phyloP scores from a whole-genome alignment of 2,888 invertebrate species.

The Lordiphosa andalusiaca region DNA sequence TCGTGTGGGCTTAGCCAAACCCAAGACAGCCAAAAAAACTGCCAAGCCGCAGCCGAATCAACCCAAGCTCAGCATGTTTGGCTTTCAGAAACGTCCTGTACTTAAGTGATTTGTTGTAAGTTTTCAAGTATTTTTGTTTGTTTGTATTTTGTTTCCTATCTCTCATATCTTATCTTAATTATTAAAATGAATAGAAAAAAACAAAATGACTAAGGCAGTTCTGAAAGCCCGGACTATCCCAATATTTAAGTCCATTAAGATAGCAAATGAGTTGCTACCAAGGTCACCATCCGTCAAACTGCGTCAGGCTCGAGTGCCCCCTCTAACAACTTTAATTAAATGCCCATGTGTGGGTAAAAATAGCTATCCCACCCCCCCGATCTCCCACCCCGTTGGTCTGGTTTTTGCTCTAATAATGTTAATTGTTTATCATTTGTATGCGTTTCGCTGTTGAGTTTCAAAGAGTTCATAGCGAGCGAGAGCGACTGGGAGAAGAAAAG shows the following conservation, averaged over 20 bases:
- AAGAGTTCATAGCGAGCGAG: not conserved
- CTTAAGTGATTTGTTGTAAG: slow-evolving; percentile 48
- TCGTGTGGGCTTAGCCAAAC: slow-evolving; percentile 61
- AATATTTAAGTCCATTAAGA: slow-evolving; percentile 32
- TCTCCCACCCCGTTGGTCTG: slow-evolving; percentile 3
- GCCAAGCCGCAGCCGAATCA: slow-evolving; percentile 77
- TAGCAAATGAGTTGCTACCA: slow-evolving; percentile 43
- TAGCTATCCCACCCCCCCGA: slow-evolving; percentile 13
- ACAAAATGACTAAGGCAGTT: slow-evolving; percentile 16
- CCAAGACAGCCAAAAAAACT: slow-evolving; percentile 31
- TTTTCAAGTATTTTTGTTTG: not conserved
- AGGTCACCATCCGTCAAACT: slow-evolving; percentile 37
- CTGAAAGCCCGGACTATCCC: not conserved
- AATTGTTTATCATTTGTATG: slow-evolving; percentile 27
- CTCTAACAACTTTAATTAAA: slow-evolving; percentile 57
- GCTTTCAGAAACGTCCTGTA: slow-evolving; percentile 84
- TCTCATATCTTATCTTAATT: slow-evolving; percentile 33
- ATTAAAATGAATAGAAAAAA: slow-evolving; percentile 19
- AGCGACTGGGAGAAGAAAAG: not conserved
- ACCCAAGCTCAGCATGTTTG: slow-evolving; percentile 85
- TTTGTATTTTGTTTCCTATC: slow-evolving; percentile 6
- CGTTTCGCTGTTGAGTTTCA: not conserved
- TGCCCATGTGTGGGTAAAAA: slow-evolving; percentile 19
- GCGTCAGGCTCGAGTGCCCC: slow-evolving; percentile 49
- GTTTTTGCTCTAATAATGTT: slow-evolving; percentile 5